Evolutionary conservation across 1,140 invertebrate genomes (phyloP), one percentile per base, ranked within the genome.

Genomic region (Bombus picipes): DNA sequence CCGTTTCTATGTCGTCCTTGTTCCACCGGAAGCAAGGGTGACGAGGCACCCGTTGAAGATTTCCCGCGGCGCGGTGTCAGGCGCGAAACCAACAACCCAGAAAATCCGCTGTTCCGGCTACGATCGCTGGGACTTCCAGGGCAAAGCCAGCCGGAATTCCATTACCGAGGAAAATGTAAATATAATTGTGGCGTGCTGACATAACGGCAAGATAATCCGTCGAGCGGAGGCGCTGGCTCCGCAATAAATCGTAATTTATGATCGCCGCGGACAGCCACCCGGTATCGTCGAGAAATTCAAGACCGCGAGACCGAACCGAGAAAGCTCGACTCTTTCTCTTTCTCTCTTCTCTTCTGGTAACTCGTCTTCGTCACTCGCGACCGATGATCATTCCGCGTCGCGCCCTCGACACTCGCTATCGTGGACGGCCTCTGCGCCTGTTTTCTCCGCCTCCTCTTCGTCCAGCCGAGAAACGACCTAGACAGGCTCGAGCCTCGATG

Each of bases 231-330:
- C 94, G 92, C 92, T 93, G 91, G 89, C 93, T 93, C 89, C 85
- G 93, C 92, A 94, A 95, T 94, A 94, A 94, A 94, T 94, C 89
- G 94, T 95, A 93, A 95, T 94, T 95, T 94, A 95, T 93, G 93
- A 93, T 93, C 92, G 75, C 91, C 85, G 57, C 68, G 80, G 85
- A 86, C 90, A 87, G 83, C 88, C 89, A 83, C 89, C 47, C 89
- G 92, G 90, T 93, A 94, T 94, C 91, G 91, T 88, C 87, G 91
- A 93, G 94, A 94, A 90, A 93, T 93, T 91, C 92, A 92, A 93
- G 91, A 92, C 89, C 87, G 74, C 85, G 71, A 78, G 53, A n/a
- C 75, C 85, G 37, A 76, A 79, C 66, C 71, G 82, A 68, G 72
- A 80, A 37, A 39, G 28, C n/a, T 13, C 3, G n/a, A 4, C 22